Conservation (phyloP, 2,113 vertebrate genomes). For the Coracopsis vasa region DNA sequence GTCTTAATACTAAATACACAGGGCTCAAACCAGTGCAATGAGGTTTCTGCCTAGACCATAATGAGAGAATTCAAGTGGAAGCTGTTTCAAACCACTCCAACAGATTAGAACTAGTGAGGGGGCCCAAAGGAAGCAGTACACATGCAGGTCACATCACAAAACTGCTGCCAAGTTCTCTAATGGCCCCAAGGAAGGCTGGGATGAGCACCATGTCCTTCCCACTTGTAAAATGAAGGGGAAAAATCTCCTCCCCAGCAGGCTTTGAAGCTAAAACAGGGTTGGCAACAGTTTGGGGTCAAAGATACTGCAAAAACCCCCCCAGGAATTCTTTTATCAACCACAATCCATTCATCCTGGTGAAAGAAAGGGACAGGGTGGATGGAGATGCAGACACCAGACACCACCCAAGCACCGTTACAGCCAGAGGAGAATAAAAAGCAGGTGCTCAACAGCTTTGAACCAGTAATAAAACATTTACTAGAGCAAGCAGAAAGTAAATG, state of each 20-base stretch:
- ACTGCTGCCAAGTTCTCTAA: background rate
- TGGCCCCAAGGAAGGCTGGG: background rate
- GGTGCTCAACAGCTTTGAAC: constrained; percentile 36
- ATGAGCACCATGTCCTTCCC: background rate
- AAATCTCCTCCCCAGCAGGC: background rate
- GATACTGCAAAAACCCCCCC: background rate
- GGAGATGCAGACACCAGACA: background rate
- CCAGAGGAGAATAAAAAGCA: constrained; percentile 15
- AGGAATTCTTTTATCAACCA: background rate
- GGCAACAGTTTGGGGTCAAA: background rate
- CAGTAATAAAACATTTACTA: constrained; percentile 84
- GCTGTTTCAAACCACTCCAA: background rate
- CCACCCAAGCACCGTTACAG: background rate
- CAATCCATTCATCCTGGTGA: background rate
- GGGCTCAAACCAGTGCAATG: background rate
- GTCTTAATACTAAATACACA: background rate
- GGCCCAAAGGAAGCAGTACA: background rate
- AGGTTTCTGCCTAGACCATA: background rate
- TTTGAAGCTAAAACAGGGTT: background rate
- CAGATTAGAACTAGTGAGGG: background rate
- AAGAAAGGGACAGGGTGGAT: background rate
- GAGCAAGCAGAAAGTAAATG: constrained; percentile 81
- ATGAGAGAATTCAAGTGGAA: background rate
- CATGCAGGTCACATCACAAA: background rate
- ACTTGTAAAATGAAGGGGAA: background rate